Evolutionary conservation across 2,888 invertebrate species (phyloP).

Genomic region (Mesoligia furuncula): DNA sequence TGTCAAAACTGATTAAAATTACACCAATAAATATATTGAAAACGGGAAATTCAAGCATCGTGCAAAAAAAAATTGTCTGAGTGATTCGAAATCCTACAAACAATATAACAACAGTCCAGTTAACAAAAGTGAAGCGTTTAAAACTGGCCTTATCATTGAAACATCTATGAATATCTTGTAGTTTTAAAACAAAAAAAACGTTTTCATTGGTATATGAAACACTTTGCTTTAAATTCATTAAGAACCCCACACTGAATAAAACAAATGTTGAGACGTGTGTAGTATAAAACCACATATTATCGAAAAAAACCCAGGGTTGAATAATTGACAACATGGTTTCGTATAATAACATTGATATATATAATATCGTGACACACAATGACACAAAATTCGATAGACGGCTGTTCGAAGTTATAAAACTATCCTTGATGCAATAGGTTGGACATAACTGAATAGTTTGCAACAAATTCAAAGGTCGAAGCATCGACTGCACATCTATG

Average conservation of each 20-base stretch:
- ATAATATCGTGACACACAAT: background rate
- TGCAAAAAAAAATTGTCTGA: background rate
- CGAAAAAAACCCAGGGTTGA: background rate
- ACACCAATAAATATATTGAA: too few relatives aligned
- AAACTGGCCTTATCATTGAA: background rate
- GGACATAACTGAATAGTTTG: conserved; percentile 18
- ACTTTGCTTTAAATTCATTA: background rate
- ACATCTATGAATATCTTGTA: conserved; percentile 22
- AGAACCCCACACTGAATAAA: background rate
- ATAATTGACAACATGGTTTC: accelerated
- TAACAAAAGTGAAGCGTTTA: background rate
- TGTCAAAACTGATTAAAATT: conserved; percentile 18
- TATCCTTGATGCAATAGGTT: conserved; percentile 15
- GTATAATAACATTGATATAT: background rate
- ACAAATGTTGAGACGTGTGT: background rate
- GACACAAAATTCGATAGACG: background rate
- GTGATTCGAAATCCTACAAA: background rate
- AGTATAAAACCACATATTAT: too few relatives aligned
- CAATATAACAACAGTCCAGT: background rate
- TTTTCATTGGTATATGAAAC: background rate
- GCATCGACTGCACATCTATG: conserved; percentile 23
- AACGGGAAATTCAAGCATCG: background rate
- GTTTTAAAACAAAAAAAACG: conserved; percentile 4
- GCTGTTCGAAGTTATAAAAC: conserved; percentile 5
- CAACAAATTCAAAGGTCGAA: conserved; percentile 16